Base-by-base conservation (phyloP, 2,888 invertebrate species). In the Scelioninae gen. 2 region DNA sequence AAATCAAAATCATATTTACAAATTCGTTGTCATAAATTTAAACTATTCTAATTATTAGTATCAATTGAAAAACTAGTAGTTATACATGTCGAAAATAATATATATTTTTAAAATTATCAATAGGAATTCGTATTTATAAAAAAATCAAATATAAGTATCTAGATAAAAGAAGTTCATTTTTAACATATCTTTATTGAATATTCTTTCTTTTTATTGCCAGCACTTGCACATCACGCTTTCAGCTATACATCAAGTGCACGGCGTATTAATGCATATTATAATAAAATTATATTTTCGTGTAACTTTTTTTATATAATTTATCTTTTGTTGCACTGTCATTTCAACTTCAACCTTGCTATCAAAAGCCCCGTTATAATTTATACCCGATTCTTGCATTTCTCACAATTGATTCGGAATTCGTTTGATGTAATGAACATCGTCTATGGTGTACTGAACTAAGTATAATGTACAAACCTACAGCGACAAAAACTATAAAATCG, bases 161-260 rank as follows among this genome's bases (percentile, higher is more conserved):
- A n/a, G n/a, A n/a, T n/a, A n/a, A n/a, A n/a, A n/a, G n/a, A n/a
- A n/a, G n/a, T n/a, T n/a, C n/a, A n/a, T n/a, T n/a, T n/a, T n/a
- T n/a, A n/a, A n/a, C n/a, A n/a, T n/a, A n/a, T n/a, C n/a, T n/a
- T n/a, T n/a, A n/a, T n/a, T n/a, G n/a, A n/a, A n/a, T n/a, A 19
- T 37, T 15, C 1, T 53, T 31, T 16, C 5, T 50, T 22, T 9
- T n/a, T 52, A 55, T 60, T 71, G 37, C 46, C 61, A 57, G 55
- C 73, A 76, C 72, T 57, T 71, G 67, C 76, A 78, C 76, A 76
- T 76, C 71, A 77, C 73, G 75, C 77, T 74, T 78, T 60, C 78
- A 78, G 69, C 77, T 77, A 79, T 78, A 79, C 77, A 81, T 78
- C 79, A 80, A 68, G 52, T 80, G 78, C 81, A 79, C 73, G 76